phyloP scores from a whole-genome alignment of 2,888 invertebrate species.

The Caenorhabditis doughertyi region DNA sequence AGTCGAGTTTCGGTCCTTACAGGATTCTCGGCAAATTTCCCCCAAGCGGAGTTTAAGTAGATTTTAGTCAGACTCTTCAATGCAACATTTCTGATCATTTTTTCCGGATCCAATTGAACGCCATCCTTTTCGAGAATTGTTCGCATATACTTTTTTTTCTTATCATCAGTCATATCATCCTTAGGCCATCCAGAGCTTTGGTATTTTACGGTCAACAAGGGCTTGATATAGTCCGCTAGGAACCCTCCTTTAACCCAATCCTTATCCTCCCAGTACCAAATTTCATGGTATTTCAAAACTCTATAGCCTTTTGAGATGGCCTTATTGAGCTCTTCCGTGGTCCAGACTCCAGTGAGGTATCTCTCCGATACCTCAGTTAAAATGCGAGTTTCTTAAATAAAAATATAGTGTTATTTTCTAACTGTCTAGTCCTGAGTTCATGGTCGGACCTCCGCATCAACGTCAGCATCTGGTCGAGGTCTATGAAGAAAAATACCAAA shows the following conservation, averaged over 20 bases:
- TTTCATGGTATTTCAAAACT: no score
- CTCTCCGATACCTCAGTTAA: no score
- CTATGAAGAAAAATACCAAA: no score
- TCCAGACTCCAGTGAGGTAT: no score
- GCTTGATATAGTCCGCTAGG: neutral
- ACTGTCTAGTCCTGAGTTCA: no score
- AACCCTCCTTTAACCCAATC: constrained; percentile 19
- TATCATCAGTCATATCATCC: no score
- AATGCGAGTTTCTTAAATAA: neutral
- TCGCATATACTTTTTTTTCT: neutral
- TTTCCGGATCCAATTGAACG: neutral
- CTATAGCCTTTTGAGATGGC: no score
- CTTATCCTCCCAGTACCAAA: neutral
- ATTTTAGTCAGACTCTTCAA: constrained; percentile 5
- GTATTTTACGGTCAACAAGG: constrained; percentile 1
- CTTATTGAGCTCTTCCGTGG: no score
- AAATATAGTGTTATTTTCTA: neutral
- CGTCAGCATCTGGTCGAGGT: no score
- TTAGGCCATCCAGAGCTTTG: constrained; percentile 11
- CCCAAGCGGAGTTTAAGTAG: constrained; percentile 19
- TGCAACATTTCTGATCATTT: neutral
- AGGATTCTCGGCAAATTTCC: constrained; percentile 25
- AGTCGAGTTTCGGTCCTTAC: neutral
- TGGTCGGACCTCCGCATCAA: no score
- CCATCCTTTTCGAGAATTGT: neutral